These are phyloP conservation scores for Lycodopsis pacificus DNA, from an alignment of 2,797 vertebrate species.

Conservation along the genomic window DNA sequence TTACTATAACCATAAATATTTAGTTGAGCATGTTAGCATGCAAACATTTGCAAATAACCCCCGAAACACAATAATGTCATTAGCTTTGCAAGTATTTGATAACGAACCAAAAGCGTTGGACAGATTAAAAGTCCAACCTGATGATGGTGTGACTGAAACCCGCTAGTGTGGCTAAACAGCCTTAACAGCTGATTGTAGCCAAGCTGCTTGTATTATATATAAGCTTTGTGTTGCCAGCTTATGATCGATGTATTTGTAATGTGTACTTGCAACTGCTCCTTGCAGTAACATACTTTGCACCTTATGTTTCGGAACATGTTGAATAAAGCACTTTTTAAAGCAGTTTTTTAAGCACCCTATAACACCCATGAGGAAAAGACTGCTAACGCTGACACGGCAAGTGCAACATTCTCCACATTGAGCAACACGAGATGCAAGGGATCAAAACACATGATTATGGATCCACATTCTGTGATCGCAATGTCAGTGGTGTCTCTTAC, in stretches of 20 bases:
- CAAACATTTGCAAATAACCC: not conserved
- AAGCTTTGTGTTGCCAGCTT: not conserved
- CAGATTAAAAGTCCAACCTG: not conserved
- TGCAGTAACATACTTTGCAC: not conserved
- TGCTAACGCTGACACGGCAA: not conserved
- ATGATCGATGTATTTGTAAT: not conserved
- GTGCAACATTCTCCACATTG: not conserved
- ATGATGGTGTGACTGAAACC: constrained; percentile 7
- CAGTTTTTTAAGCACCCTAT: not conserved
- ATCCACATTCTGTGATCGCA: constrained; percentile 4
- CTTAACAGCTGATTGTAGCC: not conserved
- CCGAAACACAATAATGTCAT: not conserved
- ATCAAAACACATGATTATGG: constrained; percentile 5
- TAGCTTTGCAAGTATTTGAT: too few species aligned
- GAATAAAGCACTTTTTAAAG: not conserved
- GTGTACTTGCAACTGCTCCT: not conserved
- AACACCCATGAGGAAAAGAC: not conserved
- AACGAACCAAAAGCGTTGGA: not conserved
- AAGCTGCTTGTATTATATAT: not conserved
- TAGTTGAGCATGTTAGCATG: not conserved
- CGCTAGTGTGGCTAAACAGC: not conserved
- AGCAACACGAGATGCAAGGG: not conserved
- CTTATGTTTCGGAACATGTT: not conserved
- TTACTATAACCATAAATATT: not conserved
- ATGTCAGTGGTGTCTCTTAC: constrained; percentile 81